These are phyloP conservation scores for Leptopilina syphax DNA, from an alignment of 2,888 invertebrate species.

Conservation along the genomic window DNA sequence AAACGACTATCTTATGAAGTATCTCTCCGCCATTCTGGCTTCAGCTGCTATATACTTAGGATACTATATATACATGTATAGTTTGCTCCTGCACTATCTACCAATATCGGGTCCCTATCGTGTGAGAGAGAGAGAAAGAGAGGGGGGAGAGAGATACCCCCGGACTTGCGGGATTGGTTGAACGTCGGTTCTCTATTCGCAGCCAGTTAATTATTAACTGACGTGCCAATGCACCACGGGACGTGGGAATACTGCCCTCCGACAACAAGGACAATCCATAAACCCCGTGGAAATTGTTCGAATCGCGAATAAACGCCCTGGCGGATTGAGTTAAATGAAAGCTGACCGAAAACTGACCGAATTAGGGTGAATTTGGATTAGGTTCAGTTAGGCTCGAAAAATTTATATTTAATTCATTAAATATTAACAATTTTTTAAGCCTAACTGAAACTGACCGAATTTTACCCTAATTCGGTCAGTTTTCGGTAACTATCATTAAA, in stretches of 20 bases:
- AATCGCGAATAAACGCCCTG: background rate
- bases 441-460: too few relatives aligned
- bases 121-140: background rate
- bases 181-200: slow-evolving; percentile 51
- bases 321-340: too few relatives aligned
- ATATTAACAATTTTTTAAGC: too few relatives aligned
- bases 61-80: slow-evolving; percentile 42
- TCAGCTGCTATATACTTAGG: slow-evolving; percentile 43
- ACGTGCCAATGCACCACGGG: slow-evolving; percentile 40
- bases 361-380: too few relatives aligned
- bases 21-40: slow-evolving; percentile 59
- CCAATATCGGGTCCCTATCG: slow-evolving; percentile 44
- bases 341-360: too few relatives aligned
- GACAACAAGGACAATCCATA: slow-evolving; percentile 37
- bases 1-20: slow-evolving; percentile 67
- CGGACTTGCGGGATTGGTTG: slow-evolving; percentile 38
- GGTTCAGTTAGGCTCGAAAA: too few relatives aligned
- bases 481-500: too few relatives aligned
- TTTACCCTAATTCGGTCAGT: too few relatives aligned
- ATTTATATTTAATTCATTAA: too few relatives aligned
- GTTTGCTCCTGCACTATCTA: slow-evolving; percentile 24
- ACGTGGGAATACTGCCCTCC: slow-evolving; percentile 39
- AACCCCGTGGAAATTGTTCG: slow-evolving; percentile 5
- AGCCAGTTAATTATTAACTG: slow-evolving; percentile 53
- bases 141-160: too few relatives aligned